These are phyloP conservation scores for Chromobotia macracanthus DNA, from an alignment of 2,797 vertebrate genomes.

Conservation along the genomic window DNA sequence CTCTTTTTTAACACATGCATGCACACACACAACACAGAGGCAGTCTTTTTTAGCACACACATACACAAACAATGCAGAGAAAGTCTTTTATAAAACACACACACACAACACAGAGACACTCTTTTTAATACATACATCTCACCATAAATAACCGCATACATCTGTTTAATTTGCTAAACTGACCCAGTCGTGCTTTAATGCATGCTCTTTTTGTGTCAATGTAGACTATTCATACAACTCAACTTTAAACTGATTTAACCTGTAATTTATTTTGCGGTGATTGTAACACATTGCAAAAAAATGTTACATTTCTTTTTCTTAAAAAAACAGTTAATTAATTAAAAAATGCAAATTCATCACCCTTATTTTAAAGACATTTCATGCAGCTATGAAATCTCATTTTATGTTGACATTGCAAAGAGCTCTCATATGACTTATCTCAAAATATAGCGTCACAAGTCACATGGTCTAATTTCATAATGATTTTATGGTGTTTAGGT, in stretches of 20 bases:
- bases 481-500: no score
- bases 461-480: no score
- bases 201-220: neutral
- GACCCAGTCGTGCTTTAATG: neutral
- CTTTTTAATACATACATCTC: neutral
- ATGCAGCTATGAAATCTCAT: no score
- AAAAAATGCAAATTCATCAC: no score
- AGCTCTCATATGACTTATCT: no score
- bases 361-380: no score
- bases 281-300: neutral
- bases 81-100: neutral
- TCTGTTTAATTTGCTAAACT: neutral
- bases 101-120: conserved; percentile 6
- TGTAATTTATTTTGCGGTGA: neutral
- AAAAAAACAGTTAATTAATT: no score
- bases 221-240: conserved; percentile 7
- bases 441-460: no score
- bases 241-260: neutral
- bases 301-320: neutral
- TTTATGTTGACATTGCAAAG: no score
- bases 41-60: neutral
- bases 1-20: neutral
- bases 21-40: neutral
- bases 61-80: neutral
- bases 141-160: neutral